Percentiles rank a stretch among this genome's conserved stretches.
phyloP scores from a whole-genome alignment of 2,113 vertebrate species.

The Leucopsar rothschildi region DNA sequence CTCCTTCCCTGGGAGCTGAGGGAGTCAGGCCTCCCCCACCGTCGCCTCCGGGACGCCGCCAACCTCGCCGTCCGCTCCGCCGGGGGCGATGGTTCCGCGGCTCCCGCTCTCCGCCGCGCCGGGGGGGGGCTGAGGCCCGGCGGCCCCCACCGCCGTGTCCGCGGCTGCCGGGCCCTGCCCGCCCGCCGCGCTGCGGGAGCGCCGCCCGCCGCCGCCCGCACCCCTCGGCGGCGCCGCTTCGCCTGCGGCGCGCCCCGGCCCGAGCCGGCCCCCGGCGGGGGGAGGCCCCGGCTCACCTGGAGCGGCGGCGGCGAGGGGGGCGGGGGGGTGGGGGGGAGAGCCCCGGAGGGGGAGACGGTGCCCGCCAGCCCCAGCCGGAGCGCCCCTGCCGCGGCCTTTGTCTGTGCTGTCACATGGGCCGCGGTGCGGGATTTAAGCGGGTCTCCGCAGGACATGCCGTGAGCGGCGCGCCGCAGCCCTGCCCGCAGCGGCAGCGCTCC shows the following conservation, averaged over 20 bases:
- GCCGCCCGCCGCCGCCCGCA: too few relatives aligned
- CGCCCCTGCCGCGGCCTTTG: slow-evolving; percentile 33
- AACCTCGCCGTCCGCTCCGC: not conserved
- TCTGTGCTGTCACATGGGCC: slow-evolving; percentile 72
- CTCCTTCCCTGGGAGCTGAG: not conserved
- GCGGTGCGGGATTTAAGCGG: slow-evolving; percentile 76
- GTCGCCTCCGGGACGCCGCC: not conserved
- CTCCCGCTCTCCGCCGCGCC: not conserved
- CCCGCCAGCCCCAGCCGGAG: not conserved
- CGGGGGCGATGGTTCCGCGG: not conserved
- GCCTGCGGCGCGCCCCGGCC: too few relatives aligned
- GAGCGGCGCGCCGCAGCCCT: slow-evolving; percentile 16
- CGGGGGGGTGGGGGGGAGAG: not conserved
- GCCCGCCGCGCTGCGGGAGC: too few relatives aligned
- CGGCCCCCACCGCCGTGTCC: not conserved
- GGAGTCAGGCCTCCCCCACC: not conserved
- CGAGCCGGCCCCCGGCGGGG: not conserved
- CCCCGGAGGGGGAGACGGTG: not conserved
- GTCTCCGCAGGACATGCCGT: slow-evolving; percentile 28
- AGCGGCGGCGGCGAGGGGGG: not conserved
- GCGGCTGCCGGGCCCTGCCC: too few relatives aligned
- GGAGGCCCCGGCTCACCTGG: slow-evolving; percentile 8
- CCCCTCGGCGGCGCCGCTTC: too few relatives aligned
- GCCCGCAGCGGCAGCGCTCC: slow-evolving; percentile 61
- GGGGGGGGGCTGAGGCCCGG: not conserved